Evolutionary conservation across 30 jellyfish, hydroid and myxozoan genomes (phyloP).

Genomic region (Cassiopea andromeda): DNA sequence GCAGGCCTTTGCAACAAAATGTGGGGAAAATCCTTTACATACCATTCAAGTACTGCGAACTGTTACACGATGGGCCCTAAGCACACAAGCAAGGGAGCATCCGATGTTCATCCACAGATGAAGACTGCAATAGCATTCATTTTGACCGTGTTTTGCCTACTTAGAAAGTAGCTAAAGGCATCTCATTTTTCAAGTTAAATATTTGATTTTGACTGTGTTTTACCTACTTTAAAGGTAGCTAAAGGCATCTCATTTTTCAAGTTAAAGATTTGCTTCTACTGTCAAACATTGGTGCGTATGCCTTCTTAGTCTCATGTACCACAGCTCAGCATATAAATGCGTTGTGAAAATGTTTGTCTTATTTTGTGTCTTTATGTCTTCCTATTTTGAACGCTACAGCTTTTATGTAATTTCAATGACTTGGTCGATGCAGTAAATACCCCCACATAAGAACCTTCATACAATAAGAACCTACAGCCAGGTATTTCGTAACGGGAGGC

Average conservation of each 20-base stretch:
- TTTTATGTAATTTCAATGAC: too few species aligned
- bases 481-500: too few species aligned
- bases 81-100: background rate
- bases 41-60: background rate
- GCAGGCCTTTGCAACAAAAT: conserved; percentile 73
- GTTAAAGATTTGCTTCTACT: background rate
- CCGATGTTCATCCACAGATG: background rate
- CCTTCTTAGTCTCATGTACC: too few species aligned
- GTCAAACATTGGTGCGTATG: too few species aligned
- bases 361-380: too few species aligned
- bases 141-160: background rate
- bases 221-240: background rate
- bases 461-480: too few species aligned
- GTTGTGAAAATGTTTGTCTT: too few species aligned
- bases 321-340: too few species aligned
- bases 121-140: background rate
- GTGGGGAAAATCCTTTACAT: conserved; percentile 74
- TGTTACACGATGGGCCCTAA: conserved; percentile 58
- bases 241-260: background rate
- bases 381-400: too few species aligned
- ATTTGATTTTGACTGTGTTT: background rate
- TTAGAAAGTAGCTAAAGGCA: background rate
- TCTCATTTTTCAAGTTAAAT: background rate
- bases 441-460: too few species aligned
- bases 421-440: too few species aligned